A percentile compares a stretch with the other conserved stretches of the same genome.
Evolutionary conservation across 2,888 invertebrate genomes (phyloP).

Genomic region (Xestia sexstrigata): DNA sequence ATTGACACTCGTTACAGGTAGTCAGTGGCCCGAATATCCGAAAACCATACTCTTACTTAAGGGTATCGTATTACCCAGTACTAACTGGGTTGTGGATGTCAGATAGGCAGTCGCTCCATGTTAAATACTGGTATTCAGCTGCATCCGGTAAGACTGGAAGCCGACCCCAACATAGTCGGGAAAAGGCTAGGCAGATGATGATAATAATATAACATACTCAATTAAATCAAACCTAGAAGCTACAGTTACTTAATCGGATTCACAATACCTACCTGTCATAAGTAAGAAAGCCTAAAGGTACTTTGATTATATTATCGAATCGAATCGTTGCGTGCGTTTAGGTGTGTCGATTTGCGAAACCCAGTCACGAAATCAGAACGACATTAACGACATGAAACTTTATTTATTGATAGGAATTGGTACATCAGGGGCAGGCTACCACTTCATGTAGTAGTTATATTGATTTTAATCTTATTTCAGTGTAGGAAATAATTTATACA

Average conservation of each 20-base stretch:
- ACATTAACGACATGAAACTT: slow-evolving; percentile 32
- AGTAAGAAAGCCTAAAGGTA: slow-evolving; percentile 19
- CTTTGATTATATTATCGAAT: slow-evolving; percentile 46
- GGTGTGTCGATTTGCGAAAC: slow-evolving; percentile 53
- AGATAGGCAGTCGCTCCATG: too few relatives aligned
- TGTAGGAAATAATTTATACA: background rate
- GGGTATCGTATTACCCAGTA: too few relatives aligned
- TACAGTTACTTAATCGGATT: background rate
- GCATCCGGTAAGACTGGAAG: too few relatives aligned
- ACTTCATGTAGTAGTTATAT: background rate
- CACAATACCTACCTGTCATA: slow-evolving; percentile 2
- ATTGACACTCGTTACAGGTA: too few relatives aligned
- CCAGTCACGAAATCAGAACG: slow-evolving; percentile 42
- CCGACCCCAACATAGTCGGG: too few relatives aligned
- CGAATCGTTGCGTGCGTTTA: slow-evolving; percentile 58
- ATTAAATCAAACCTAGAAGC: background rate
- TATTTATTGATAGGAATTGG: slow-evolving; percentile 23
- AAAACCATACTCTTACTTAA: too few relatives aligned
- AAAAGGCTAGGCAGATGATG: too few relatives aligned
- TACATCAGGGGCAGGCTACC: background rate
- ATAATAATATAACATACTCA: too few relatives aligned
- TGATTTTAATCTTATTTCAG: background rate
- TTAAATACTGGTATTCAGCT: too few relatives aligned
- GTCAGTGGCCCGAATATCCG: too few relatives aligned
- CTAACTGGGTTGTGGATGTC: too few relatives aligned